A percentile compares a stretch with the other conserved stretches of the same genome.
phyloP scores from a whole-genome alignment of 2,888 invertebrate species.

The Mactromeris polynyma region DNA sequence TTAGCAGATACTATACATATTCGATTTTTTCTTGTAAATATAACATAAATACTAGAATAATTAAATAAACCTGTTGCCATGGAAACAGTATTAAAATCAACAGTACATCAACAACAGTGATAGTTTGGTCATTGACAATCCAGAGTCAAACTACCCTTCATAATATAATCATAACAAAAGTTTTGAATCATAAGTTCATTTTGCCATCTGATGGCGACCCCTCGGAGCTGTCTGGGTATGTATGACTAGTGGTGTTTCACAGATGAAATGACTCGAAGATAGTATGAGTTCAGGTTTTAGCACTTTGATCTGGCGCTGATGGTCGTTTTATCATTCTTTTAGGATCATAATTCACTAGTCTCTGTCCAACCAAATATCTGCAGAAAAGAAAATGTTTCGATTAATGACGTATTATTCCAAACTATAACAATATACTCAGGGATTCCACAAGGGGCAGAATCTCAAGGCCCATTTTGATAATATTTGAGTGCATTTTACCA shows the following conservation, averaged over 20 bases:
- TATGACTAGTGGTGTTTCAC: neutral
- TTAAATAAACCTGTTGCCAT: neutral
- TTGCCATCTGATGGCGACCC: neutral
- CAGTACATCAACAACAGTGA: too few species aligned
- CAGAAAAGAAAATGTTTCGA: constrained; percentile 42
- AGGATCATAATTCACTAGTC: constrained; percentile 97
- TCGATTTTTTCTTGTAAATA: too few species aligned
- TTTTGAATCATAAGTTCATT: neutral
- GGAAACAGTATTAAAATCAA: neutral
- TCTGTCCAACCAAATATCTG: constrained; percentile 95
- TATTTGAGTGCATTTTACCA: too few species aligned
- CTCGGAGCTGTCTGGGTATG: neutral
- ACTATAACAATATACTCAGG: too few species aligned
- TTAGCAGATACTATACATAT: too few species aligned
- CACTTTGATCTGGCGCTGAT: constrained; percentile 13
- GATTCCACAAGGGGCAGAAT: too few species aligned
- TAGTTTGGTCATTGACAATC: neutral
- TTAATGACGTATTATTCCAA: too few species aligned
- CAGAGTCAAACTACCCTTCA: neutral
- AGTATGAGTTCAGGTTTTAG: constrained; percentile 32
- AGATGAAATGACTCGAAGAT: neutral
- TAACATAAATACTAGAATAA: too few species aligned
- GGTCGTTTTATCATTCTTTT: constrained; percentile 47
- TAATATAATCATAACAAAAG: neutral
- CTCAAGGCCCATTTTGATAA: too few species aligned